Conservation (phyloP, 2,888 invertebrate genomes). For the Caprella mutica region DNA sequence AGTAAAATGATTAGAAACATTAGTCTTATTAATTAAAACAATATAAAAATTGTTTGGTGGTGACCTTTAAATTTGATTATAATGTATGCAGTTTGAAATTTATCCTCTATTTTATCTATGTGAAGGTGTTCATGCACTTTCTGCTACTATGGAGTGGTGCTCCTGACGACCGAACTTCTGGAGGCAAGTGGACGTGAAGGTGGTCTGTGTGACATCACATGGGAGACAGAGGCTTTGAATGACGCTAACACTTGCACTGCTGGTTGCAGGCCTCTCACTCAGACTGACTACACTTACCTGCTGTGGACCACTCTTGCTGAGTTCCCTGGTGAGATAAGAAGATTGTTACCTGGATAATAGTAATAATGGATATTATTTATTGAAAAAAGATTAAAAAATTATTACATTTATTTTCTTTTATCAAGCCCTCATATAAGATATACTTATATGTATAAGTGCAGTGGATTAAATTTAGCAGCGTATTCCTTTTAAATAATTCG, state of each 20-base stretch:
- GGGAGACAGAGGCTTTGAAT: conserved; percentile 22
- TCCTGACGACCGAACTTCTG: conserved; percentile 88
- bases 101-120: no score
- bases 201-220: conserved; percentile 28
- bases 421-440: background rate
- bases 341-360: background rate
- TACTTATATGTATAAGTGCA: no score
- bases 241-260: conserved; percentile 37
- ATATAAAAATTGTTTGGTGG: no score
- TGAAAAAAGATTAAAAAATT: no score
- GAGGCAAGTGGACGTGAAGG: conserved; percentile 50
- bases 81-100: no score
- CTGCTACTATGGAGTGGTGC: conserved; percentile 85
- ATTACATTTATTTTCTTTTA: background rate
- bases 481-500: no score
- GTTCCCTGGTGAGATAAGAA: conserved; percentile 62
- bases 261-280: conserved; percentile 52
- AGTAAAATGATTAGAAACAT: no score
- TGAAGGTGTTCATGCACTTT: conserved; percentile 82
- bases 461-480: no score
- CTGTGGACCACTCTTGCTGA: conserved; percentile 89
- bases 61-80: no score
- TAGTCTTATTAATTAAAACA: no score
- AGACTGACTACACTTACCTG: conserved; percentile 80
- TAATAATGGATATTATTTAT: no score